phyloP scores from a whole-genome alignment of 2,113 vertebrate species.

The Leucopsar rothschildi region DNA sequence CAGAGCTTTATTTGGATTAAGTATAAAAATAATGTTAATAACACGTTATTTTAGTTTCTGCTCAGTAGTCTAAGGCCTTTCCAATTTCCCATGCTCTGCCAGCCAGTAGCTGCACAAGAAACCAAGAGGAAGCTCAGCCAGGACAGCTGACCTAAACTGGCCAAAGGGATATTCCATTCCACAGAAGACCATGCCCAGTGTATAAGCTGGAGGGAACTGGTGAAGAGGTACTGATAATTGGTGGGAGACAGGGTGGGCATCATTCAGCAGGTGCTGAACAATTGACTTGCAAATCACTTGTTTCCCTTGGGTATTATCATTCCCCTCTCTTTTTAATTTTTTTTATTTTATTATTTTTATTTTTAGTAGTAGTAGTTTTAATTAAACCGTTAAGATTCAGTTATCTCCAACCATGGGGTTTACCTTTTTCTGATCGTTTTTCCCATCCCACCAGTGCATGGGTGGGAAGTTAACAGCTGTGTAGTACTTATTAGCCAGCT shows the following conservation, averaged over 20 bases:
- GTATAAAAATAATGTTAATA: background rate
- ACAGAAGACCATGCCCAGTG: background rate
- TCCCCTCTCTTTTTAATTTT: background rate
- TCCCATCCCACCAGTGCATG: background rate
- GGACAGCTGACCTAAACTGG: background rate
- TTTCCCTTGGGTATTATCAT: background rate
- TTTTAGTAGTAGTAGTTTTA: background rate
- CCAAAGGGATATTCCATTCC: background rate
- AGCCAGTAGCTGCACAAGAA: background rate
- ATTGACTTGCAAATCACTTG: background rate
- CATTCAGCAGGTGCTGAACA: rapidly evolving
- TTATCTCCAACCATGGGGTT: background rate
- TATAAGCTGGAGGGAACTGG: background rate
- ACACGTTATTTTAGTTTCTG: background rate
- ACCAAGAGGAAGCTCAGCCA: background rate
- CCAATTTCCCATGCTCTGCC: background rate
- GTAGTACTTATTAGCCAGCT: background rate
- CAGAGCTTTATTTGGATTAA: background rate
- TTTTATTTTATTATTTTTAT: background rate
- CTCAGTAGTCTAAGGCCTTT: background rate
- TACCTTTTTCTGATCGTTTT: rapidly evolving
- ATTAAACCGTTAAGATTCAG: background rate
- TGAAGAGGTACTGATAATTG: rapidly evolving
- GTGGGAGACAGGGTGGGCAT: no score
- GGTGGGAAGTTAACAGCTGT: background rate